These are phyloP conservation scores for Crypturellus undulatus DNA, from an alignment of 2,113 vertebrate genomes.

Conservation along the genomic window DNA sequence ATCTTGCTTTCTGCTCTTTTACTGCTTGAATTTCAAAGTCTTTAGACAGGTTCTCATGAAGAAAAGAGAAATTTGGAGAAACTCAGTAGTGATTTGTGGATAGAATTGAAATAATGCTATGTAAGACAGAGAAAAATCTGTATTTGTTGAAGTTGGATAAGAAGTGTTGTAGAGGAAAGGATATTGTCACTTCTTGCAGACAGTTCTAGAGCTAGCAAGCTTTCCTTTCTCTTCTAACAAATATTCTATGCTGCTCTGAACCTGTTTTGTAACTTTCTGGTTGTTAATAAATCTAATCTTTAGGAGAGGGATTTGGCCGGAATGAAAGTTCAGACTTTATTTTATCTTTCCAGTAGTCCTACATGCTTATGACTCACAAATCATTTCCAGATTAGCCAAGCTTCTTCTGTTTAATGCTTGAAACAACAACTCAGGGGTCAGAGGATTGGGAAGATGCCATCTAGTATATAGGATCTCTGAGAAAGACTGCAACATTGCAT, in stretches of 20 bases:
- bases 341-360: background rate
- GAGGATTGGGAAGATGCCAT: background rate
- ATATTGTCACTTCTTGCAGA: background rate
- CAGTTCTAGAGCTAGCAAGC: background rate
- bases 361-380: rapidly evolving
- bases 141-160: background rate
- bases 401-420: background rate
- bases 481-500: background rate
- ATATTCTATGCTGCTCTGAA: background rate
- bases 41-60: background rate
- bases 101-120: background rate
- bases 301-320: background rate
- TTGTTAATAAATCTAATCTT: background rate
- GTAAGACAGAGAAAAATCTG: background rate
- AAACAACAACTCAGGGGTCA: background rate
- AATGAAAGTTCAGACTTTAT: background rate
- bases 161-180: background rate
- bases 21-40: background rate
- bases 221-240: background rate
- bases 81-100: background rate
- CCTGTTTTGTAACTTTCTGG: background rate
- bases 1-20: background rate
- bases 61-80: background rate
- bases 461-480: background rate
- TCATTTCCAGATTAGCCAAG: background rate